Percentiles rank a stretch among this genome's conserved stretches.
phyloP scores from a whole-genome alignment of 2,888 invertebrate genomes.

The Amphimallon solstitiale region DNA sequence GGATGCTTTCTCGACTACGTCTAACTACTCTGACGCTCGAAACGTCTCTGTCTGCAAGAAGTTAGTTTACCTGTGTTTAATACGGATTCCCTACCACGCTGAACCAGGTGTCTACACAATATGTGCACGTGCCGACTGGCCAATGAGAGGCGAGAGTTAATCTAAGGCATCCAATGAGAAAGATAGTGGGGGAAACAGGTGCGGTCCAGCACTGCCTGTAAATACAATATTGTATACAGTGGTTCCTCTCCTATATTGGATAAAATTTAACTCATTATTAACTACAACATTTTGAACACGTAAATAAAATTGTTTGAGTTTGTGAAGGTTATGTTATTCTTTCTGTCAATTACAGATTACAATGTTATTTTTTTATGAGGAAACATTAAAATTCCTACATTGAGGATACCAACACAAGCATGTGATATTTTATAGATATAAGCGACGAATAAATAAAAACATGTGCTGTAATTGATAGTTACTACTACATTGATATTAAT shows the following conservation, averaged over 20 bases:
- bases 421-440: too few relatives aligned
- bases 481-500: too few relatives aligned
- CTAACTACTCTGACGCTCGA: conserved; percentile 44
- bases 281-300: neutral
- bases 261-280: conserved; percentile 1
- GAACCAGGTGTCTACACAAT: conserved; percentile 49
- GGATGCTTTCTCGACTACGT: too few relatives aligned
- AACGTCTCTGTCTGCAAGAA: conserved; percentile 55
- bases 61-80: conserved; percentile 56
- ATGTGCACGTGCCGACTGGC: conserved; percentile 61
- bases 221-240: neutral
- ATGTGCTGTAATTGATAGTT: too few relatives aligned
- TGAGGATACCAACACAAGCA: too few relatives aligned
- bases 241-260: neutral
- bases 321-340: too few relatives aligned
- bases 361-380: too few relatives aligned
- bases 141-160: conserved; percentile 53
- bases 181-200: conserved; percentile 58
- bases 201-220: conserved; percentile 49
- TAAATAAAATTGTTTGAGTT: neutral
- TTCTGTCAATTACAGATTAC: too few relatives aligned
- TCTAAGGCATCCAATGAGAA: conserved; percentile 53
- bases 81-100: conserved; percentile 51
- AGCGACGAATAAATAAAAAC: too few relatives aligned
- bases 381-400: too few relatives aligned